Conservation (phyloP, 2,113 vertebrate species). For the Taurulus bubalis region DNA sequence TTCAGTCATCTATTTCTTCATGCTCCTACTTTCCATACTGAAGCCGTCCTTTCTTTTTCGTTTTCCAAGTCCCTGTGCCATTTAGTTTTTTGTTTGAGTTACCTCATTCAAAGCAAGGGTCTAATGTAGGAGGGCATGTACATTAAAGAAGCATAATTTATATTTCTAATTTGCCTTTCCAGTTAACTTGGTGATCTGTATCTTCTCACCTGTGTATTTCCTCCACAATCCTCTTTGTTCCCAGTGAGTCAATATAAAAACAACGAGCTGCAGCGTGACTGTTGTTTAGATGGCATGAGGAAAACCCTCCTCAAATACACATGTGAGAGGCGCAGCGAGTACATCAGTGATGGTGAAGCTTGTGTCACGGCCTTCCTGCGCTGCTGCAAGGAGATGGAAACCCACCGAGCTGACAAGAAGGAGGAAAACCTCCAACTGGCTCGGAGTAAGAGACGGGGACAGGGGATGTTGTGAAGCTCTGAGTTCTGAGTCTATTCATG, state of each 20-base stretch:
- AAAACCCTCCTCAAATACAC: constrained; percentile 78
- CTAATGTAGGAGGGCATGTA: not conserved
- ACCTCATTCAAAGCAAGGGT: not conserved
- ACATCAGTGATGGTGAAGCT: constrained; percentile 72
- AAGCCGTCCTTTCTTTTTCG: too few species aligned
- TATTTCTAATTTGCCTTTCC: not conserved
- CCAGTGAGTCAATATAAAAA: constrained; percentile 79
- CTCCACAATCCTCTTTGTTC: not conserved
- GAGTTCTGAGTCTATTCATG: not conserved
- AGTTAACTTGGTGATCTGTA: not conserved
- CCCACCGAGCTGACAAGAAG: constrained; percentile 7
- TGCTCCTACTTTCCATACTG: not conserved
- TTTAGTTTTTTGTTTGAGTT: not conserved
- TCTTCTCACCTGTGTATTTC: not conserved
- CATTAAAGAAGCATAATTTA: not conserved
- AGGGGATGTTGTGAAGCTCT: too few species aligned
- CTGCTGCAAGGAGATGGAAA: constrained; percentile 83
- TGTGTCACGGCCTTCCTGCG: constrained; percentile 85
- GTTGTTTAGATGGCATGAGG: constrained; percentile 88
- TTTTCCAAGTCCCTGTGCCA: not conserved
- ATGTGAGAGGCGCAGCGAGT: constrained; percentile 80
- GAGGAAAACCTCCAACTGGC: constrained; percentile 50
- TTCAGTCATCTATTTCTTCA: not conserved
- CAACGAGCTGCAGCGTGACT: constrained; percentile 55
- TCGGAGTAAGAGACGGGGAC: constrained; percentile 71